Evolutionary conservation across 2,888 invertebrate genomes (phyloP), one percentile per base, ranked within the genome.

Genomic region (Tortrix viridana): DNA sequence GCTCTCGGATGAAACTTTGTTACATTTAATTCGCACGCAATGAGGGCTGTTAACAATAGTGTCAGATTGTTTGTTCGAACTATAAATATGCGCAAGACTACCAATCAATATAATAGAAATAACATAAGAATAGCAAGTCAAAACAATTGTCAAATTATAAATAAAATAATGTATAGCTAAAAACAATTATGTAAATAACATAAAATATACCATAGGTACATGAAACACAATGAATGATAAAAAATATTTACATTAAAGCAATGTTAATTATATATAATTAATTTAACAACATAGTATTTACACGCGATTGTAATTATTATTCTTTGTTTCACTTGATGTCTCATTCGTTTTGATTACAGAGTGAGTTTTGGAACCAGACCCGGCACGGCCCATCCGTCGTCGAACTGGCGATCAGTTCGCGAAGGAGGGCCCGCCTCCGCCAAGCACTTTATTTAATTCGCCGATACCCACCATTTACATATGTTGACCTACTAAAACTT

Each of bases 191-290:
- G 76, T 80, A 75, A 79, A 80, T 74, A 76, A 76, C 74, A 82
- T 75, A 76, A 79, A n/a, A 74, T 75, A 80, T 79, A 79, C 70
- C 74, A 74, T 77, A 70, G 60, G 62, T 59, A 82, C 77, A 84
- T 80, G 79, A 85, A 88, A 89, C 84, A 86, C 84, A 88, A 85
- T 79, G 79, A 77, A 81, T 55, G 79, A 73, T 78, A 89, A 89
- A 88, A 89, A 89, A 85, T 89, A 89, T 90, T 80, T 91, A 91
- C 91, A 91, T 82, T 88, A 87, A 90, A 88, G 87, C 86, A 89
- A 89, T 86, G 84, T n/a, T 82, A 56, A 47, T 52, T 23, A 62
- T 46, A 80, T 88, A 89, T 87, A 89, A 89, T 84, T 87, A 89
- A 89, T 84, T 88, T 88, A 91, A 90, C 85, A 90, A 90, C 88